Conservation (phyloP, 2,797 vertebrate species). For the Phoxinus dragarum region DNA sequence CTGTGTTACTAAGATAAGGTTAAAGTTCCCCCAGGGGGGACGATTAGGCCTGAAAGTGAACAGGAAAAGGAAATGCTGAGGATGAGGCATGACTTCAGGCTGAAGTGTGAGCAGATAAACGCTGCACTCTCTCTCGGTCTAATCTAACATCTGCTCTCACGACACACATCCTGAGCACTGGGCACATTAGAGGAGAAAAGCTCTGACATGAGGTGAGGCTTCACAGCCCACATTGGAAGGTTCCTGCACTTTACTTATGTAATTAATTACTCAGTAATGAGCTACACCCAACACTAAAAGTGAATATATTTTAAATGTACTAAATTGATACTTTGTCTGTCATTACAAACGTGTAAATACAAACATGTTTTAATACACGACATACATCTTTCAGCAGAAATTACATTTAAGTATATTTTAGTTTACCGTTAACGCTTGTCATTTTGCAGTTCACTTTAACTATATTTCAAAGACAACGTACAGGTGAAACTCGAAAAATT, state of each 20-base stretch:
- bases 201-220: neutral
- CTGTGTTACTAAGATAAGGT: conserved; percentile 75
- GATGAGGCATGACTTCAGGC: conserved; percentile 50
- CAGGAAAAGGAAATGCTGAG: conserved; percentile 73
- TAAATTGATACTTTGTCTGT: too few relatives aligned
- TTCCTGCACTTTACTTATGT: too few relatives aligned
- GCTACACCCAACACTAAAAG: too few relatives aligned
- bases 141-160: conserved; percentile 35
- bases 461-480: too few relatives aligned
- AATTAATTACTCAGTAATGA: too few relatives aligned
- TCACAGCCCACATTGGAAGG: neutral
- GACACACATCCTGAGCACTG: neutral
- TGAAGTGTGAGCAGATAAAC: conserved; percentile 56
- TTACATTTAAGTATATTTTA: too few relatives aligned
- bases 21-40: conserved; percentile 59
- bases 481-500: too few relatives aligned
- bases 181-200: neutral
- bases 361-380: too few relatives aligned
- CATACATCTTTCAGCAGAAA: too few relatives aligned
- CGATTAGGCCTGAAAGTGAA: conserved; percentile 56
- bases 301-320: too few relatives aligned
- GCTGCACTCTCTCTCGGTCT: neutral
- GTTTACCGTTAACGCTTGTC: neutral
- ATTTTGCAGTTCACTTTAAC: neutral
- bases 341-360: too few relatives aligned